Conservation (phyloP, 2,888 invertebrate species). For the Sphecodes monilicornis region DNA sequence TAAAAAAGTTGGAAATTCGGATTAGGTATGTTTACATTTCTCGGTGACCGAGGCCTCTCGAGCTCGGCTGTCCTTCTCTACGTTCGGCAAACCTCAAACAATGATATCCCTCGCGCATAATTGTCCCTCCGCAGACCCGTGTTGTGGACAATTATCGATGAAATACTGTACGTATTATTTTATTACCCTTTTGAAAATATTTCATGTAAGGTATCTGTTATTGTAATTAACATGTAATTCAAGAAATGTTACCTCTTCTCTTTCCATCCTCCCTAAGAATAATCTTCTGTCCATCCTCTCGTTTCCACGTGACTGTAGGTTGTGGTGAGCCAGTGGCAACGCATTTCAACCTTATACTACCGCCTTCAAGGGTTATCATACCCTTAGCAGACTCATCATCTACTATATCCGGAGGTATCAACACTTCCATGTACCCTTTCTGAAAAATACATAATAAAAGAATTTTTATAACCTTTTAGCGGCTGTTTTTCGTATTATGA, state of each 20-base stretch:
- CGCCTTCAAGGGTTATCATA: constrained; percentile 92
- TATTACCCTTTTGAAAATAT: too few species aligned
- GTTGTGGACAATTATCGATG: too few species aligned
- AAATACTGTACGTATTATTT: too few species aligned
- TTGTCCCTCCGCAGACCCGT: too few species aligned
- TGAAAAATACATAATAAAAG: constrained; percentile 78
- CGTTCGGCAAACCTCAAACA: too few species aligned
- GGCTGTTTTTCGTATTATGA: too few species aligned
- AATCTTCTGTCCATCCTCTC: constrained; percentile 92
- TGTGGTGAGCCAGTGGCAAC: constrained; percentile 93
- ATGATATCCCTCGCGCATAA: too few species aligned
- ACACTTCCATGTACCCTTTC: constrained; percentile 95
- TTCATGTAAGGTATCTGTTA: background rate
- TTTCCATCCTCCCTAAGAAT: constrained; percentile 87
- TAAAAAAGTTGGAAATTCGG: too few species aligned
- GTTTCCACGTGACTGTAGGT: constrained; percentile 92
- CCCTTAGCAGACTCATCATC: constrained; percentile 90
- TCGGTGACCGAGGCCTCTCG: too few species aligned
- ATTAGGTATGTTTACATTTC: too few species aligned
- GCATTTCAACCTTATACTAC: constrained; percentile 91
- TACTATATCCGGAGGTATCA: constrained; percentile 94
- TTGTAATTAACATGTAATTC: background rate
- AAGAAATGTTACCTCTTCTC: constrained; percentile 75
- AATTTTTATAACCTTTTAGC: too few species aligned
- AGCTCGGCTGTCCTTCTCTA: too few species aligned